Conservation (phyloP, 2,797 vertebrate species). For the Gymnothorax reevesii region DNA sequence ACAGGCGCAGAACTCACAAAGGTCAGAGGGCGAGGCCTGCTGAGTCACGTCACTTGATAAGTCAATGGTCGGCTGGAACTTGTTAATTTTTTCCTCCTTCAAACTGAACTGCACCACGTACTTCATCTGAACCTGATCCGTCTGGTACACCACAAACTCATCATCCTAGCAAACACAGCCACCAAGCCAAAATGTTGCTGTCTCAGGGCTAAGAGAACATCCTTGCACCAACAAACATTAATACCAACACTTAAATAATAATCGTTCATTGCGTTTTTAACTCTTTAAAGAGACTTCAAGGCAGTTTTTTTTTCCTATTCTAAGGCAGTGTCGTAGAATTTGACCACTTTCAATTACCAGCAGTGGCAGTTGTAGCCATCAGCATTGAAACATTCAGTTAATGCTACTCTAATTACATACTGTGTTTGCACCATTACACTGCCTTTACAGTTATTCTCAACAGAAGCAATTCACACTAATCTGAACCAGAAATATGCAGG, state of each 20-base stretch:
- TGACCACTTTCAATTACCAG: too few relatives aligned
- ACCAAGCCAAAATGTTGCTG: too few relatives aligned
- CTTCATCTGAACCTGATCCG: conserved; percentile 80
- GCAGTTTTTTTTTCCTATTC: too few relatives aligned
- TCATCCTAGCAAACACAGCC: conserved; percentile 50
- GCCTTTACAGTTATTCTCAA: too few relatives aligned
- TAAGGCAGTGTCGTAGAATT: too few relatives aligned
- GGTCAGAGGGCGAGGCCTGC: conserved; percentile 24
- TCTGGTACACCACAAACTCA: conserved; percentile 84
- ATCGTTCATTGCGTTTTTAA: not conserved
- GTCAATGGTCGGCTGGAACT: conserved; percentile 64
- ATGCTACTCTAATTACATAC: not conserved
- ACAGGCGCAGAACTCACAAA: conserved; percentile 33
- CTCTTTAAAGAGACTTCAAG: too few relatives aligned
- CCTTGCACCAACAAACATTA: too few relatives aligned
- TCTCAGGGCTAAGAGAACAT: too few relatives aligned
- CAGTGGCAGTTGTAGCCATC: too few relatives aligned
- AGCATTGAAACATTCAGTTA: not conserved
- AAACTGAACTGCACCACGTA: conserved; percentile 78
- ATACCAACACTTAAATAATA: not conserved
- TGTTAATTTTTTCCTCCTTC: conserved; percentile 67
- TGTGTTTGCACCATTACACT: too few relatives aligned
- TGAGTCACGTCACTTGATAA: conserved; percentile 28
- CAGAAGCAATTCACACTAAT: too few relatives aligned
- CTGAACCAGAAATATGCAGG: too few relatives aligned